Evolutionary conservation across 2,888 invertebrate species (phyloP), one percentile per base, ranked within the genome.

Genomic region (Candidula unifasciata): DNA sequence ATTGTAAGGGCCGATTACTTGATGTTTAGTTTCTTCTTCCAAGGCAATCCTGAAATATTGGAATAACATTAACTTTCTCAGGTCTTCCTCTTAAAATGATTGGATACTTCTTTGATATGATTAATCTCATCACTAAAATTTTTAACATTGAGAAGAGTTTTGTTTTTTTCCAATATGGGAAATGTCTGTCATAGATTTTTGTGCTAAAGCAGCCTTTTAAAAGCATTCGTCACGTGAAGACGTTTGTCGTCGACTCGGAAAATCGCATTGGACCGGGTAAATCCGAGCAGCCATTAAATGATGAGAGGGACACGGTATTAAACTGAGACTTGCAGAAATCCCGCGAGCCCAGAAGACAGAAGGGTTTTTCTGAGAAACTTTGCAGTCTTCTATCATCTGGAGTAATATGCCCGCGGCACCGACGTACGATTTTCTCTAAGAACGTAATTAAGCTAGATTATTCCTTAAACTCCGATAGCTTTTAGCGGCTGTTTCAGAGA

Each of bases 381-480:
- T 83, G 57, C 83, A 78, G 83, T 69, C 83, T 83, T 83, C 83
- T 71, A 73, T 79, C 78, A 79, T 35, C 71, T 68, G 60, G 21
- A 79, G 79, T 83, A 83, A 83, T 83, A 69, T 83, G 83, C 83
- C 83, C 68, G 44, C 60, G 83, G 83, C 83, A 79, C 54, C 78
- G 83, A 83, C 78, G 71, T 83, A 78, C 78, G 83, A 83, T 83
- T 71, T 83, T 78, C 78, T 77, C 69, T 79, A 80, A 74, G 84
- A 80, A 74, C 80, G 82, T 87, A 85, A 87, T 87, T 87, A 85
- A 81, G 60, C 60, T 78, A 85, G 87, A 87, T 87, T 85, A 85
- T 85, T 81, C 85, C 64, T 81, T 85, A 85, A 87, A 83, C 87
- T 83, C 82, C 85, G 87, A 85, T 85, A 85, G 83, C 87, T 85